Evolutionary conservation across 1,140 invertebrate genomes (phyloP).

Genomic region (Drosophila kepulauana): DNA sequence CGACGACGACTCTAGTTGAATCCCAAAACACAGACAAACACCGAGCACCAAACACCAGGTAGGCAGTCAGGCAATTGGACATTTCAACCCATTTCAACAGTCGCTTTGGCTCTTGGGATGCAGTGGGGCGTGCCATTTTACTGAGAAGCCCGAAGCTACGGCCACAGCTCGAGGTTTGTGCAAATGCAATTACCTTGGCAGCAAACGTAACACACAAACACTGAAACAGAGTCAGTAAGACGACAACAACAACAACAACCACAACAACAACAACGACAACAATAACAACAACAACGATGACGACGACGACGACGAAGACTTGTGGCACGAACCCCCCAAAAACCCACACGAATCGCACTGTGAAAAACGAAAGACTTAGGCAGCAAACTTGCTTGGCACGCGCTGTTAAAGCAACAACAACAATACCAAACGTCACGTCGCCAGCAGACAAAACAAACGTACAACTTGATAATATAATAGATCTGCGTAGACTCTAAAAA

Average conservation of each 20-base stretch:
- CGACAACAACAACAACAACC: conserved; percentile 25
- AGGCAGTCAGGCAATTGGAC: conserved; percentile 27
- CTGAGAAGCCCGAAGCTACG: not conserved
- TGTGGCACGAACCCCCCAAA: conserved; percentile 34
- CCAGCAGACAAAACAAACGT: conserved; percentile 45
- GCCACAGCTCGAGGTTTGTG: conserved; percentile 33
- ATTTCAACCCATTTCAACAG: conserved; percentile 40
- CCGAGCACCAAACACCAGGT: conserved; percentile 7
- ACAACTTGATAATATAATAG: conserved; percentile 56
- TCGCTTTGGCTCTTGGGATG: conserved; percentile 28
- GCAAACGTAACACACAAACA: conserved; percentile 43
- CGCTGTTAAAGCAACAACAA: conserved; percentile 21
- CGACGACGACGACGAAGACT: not conserved
- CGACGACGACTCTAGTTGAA: conserved; percentile 41
- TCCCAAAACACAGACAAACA: conserved; percentile 34
- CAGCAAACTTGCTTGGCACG: conserved; percentile 63
- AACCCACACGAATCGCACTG: conserved; percentile 26
- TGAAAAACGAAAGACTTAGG: conserved; percentile 57
- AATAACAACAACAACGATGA: not conserved
- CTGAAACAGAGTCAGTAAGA: conserved; percentile 55
- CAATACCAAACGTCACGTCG: conserved; percentile 34
- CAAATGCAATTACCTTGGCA: conserved; percentile 61
- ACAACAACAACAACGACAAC: not conserved
- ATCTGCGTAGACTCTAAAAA: conserved; percentile 6
- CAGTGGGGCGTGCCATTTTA: conserved; percentile 39